These are phyloP conservation scores for Ennomos erosarius DNA, from an alignment of 2,888 invertebrate genomes.

Conservation along the genomic window DNA sequence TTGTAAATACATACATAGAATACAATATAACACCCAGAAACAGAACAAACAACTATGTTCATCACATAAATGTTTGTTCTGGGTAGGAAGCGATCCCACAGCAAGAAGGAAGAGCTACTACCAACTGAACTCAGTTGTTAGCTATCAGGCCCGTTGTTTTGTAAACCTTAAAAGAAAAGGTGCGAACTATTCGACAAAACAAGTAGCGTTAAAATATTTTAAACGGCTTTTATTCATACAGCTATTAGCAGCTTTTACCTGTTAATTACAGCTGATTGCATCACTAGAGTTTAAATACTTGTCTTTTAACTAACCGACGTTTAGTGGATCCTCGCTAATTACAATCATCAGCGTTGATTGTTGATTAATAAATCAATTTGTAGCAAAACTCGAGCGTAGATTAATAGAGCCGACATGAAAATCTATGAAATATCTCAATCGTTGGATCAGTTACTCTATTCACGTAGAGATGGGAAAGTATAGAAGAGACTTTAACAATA, in stretches of 20 bases:
- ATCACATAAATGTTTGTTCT: too few species aligned
- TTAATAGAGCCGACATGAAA: conserved; percentile 38
- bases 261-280: conserved; percentile 22
- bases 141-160: too few species aligned
- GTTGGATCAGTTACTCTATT: conserved; percentile 34
- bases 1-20: too few species aligned
- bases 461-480: neutral
- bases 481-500: conserved; percentile 17
- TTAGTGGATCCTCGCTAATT: conserved; percentile 26
- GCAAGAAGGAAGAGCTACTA: too few species aligned
- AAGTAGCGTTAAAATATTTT: neutral
- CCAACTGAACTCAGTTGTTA: too few species aligned
- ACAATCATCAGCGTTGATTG: conserved; percentile 28
- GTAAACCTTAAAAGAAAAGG: too few species aligned
- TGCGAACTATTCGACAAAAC: too few species aligned
- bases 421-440: conserved; percentile 45
- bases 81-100: too few species aligned
- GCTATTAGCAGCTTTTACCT: conserved; percentile 17
- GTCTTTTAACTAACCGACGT: conserved; percentile 15
- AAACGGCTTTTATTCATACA: neutral
- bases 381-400: conserved; percentile 38
- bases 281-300: conserved; percentile 10
- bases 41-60: too few species aligned
- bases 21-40: too few species aligned
- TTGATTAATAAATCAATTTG: conserved; percentile 37